Percentiles rank a stretch among this genome's conserved stretches.
Conservation (phyloP, 2,797 vertebrate species). For the Nyctibius grandis region DNA sequence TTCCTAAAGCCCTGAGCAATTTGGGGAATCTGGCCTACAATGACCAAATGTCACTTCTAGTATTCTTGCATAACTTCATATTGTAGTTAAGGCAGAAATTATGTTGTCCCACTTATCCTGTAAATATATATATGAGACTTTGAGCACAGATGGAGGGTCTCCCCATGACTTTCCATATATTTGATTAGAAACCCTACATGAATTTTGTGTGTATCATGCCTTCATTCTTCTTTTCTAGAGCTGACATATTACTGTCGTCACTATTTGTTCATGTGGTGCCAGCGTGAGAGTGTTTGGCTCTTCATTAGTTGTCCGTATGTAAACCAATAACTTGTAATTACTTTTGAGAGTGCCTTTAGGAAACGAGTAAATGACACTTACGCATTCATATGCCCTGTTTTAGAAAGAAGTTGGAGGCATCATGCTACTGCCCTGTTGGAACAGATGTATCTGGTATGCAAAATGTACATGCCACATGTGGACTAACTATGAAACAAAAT, state of each 20-base stretch:
- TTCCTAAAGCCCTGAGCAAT: neutral
- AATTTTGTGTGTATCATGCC: neutral
- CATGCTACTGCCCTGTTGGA: neutral
- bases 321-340: conserved; percentile 9
- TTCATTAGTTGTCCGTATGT: neutral
- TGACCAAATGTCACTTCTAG: neutral
- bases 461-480: conserved; percentile 2
- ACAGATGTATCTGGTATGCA: neutral
- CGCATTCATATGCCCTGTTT: neutral
- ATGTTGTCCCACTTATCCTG: neutral
- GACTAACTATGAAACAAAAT: conserved; percentile 66
- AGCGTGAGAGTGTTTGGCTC: neutral
- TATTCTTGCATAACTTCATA: neutral
- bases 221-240: neutral
- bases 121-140: neutral
- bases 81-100: neutral
- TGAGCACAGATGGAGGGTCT: neutral
- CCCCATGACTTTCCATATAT: neutral
- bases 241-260: neutral
- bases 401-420: neutral
- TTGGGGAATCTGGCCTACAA: neutral
- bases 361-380: neutral
- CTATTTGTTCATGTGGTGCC: neutral
- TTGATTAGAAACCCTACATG: neutral
- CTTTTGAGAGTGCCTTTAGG: neutral